Percentiles rank a stretch among this genome's conserved stretches.
Conservation (phyloP, 2,797 vertebrate species). For the Huso huso region DNA sequence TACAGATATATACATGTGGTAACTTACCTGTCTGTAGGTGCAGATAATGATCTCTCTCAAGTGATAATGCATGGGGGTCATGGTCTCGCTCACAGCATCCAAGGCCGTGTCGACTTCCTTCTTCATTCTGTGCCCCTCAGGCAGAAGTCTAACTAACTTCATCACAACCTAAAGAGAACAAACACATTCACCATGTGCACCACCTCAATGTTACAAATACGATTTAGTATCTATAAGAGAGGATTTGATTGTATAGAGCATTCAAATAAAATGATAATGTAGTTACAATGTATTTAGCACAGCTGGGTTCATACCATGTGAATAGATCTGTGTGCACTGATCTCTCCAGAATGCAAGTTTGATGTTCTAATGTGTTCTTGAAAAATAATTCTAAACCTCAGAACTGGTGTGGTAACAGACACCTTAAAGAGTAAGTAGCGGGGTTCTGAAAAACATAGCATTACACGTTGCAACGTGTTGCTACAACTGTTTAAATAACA, state of each 20-base stretch:
- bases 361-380: no score
- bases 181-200: slow-evolving; percentile 5
- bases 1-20: no score
- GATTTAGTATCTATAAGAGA: background rate
- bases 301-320: background rate
- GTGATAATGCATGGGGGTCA: slow-evolving; percentile 98
- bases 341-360: no score
- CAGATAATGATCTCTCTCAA: slow-evolving; percentile 91
- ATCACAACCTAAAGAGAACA: slow-evolving; percentile 74
- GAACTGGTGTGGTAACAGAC: no score
- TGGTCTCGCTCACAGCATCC: slow-evolving; percentile 92
- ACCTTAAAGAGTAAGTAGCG: no score
- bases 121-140: slow-evolving; percentile 83
- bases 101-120: slow-evolving; percentile 87
- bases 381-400: no score
- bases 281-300: no score
- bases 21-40: slow-evolving; percentile 84
- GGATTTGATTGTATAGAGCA: background rate
- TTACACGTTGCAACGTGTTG: no score
- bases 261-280: background rate
- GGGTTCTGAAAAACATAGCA: no score
- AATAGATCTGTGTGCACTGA: background rate
- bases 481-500: no score
- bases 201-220: background rate
- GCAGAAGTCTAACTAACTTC: slow-evolving; percentile 84